These are phyloP conservation scores for Tetragnatha versicolor DNA, from an alignment of 1,140 invertebrate genomes.

Conservation along the genomic window DNA sequence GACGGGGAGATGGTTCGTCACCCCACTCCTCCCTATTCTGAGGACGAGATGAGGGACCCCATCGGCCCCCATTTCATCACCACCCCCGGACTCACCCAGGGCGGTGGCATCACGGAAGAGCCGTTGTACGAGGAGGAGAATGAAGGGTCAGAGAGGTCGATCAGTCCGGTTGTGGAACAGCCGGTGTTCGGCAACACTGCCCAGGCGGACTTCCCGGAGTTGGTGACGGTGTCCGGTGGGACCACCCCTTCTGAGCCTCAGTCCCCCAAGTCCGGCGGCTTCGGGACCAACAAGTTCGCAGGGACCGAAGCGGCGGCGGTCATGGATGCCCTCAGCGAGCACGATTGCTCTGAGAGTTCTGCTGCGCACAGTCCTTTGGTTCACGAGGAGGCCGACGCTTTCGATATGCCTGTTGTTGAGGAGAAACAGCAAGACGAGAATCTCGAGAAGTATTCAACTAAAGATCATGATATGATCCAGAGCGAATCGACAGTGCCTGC, in stretches of 20 bases:
- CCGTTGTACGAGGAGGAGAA: constrained; percentile 56
- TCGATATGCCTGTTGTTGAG: constrained; percentile 29
- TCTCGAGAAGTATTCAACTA: too few relatives aligned
- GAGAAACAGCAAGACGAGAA: background rate
- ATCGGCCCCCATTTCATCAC: constrained; percentile 43
- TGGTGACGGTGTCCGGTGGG: constrained; percentile 55
- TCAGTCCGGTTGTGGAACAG: constrained; percentile 54
- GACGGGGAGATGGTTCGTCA: constrained; percentile 55
- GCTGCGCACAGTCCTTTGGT: constrained; percentile 33
- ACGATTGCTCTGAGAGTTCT: constrained; percentile 43
- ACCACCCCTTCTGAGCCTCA: constrained; percentile 56
- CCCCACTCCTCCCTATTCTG: constrained; percentile 52
- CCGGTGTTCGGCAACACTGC: constrained; percentile 48
- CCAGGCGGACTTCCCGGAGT: constrained; percentile 52
- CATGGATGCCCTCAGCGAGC: constrained; percentile 50
- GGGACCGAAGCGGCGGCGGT: background rate
- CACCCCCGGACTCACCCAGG: background rate
- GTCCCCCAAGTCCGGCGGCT: constrained; percentile 39
- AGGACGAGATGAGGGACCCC: constrained; percentile 46
- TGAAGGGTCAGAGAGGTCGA: constrained; percentile 19
- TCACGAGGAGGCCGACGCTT: constrained; percentile 6
- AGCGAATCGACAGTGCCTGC: too few relatives aligned
- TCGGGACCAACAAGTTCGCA: constrained; percentile 32
- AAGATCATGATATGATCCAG: too few relatives aligned
- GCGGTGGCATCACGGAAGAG: constrained; percentile 16